Evolutionary conservation across 2,888 invertebrate genomes (phyloP).

Genomic region (Microchrysa polita): DNA sequence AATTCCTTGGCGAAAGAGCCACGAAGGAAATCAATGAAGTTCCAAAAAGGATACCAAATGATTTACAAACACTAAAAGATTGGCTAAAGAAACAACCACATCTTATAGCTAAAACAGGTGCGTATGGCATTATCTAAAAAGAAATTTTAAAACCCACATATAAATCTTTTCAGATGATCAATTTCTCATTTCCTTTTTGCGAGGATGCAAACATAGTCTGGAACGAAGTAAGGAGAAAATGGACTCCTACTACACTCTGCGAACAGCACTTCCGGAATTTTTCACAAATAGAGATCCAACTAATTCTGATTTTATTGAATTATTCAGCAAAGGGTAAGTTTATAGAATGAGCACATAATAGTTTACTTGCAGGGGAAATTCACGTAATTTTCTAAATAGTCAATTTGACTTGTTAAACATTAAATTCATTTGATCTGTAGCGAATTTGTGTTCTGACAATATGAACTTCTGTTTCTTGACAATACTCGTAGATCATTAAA

Average conservation of each 20-base stretch:
- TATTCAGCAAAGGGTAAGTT: constrained; percentile 61
- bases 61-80: constrained; percentile 67
- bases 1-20: constrained; percentile 66
- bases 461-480: too few relatives aligned
- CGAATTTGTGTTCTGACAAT: too few relatives aligned
- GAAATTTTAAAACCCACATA: not conserved
- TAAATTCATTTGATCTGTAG: too few relatives aligned
- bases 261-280: constrained; percentile 67
- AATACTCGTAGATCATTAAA: too few relatives aligned
- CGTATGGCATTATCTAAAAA: constrained; percentile 21
- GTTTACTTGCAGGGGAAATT: too few relatives aligned
- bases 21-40: constrained; percentile 68
- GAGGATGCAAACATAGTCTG: constrained; percentile 73
- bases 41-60: constrained; percentile 64
- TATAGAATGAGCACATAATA: too few relatives aligned
- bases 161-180: constrained; percentile 68
- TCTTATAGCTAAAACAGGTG: constrained; percentile 68
- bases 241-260: constrained; percentile 69
- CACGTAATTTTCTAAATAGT: too few relatives aligned
- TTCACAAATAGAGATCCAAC: constrained; percentile 62
- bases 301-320: constrained; percentile 53
- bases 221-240: constrained; percentile 72
- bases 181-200: constrained; percentile 70
- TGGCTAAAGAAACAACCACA: constrained; percentile 70
- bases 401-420: too few relatives aligned